Base-by-base conservation (phyloP, 2,888 invertebrate genomes). In the Acrobasis suavella region DNA sequence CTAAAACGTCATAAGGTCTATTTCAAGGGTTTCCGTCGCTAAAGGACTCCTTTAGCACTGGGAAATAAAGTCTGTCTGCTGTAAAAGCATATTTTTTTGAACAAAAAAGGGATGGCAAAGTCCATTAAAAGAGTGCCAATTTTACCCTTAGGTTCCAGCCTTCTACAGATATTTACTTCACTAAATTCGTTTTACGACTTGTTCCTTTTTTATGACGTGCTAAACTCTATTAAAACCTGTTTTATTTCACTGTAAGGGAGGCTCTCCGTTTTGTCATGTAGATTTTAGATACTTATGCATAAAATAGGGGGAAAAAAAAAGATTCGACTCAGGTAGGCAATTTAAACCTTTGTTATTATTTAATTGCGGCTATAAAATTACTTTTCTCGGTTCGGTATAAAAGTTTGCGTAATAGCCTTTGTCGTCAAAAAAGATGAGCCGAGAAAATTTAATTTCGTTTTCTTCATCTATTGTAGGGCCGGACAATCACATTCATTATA, bases 131-230 rank as follows among this genome's bases (percentile, higher is more conserved):
- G 63, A 67, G 64, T 69, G 69, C 58, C 69, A 62, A 7, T 32
- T 32, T 32, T 7, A 32, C 32, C 32, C 32, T 32, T 32, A 32
- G 65, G 63, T 70, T 71, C 68, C 71, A 66, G 61, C 55, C 64
- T 65, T 68, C 64, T 63, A 61, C 62, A 66, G 65, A 71, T 72
- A 58, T 74, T 72, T 65, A 72, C 67, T 73, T 9, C 66, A 72
- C 67, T 62, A 64, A 72, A 75, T 74, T 73, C 69, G 64, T 73
- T 76, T 76, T 70, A 69, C 67, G 67, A 67, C 65, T 71, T 65
- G 67, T 71, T 71, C 65, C 32, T 32, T 64, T 70, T 77, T 77
- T 76, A 76, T 73, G 72, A 70, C 67, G 71, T 72, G 71, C 67
- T 68, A 74, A 74, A 68, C 58, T 66, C 60, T 65, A 65, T 72